Evolutionary conservation across 2,888 invertebrate species (phyloP), one percentile per base, ranked within the genome.

Genomic region (Ormia ochracea): DNA sequence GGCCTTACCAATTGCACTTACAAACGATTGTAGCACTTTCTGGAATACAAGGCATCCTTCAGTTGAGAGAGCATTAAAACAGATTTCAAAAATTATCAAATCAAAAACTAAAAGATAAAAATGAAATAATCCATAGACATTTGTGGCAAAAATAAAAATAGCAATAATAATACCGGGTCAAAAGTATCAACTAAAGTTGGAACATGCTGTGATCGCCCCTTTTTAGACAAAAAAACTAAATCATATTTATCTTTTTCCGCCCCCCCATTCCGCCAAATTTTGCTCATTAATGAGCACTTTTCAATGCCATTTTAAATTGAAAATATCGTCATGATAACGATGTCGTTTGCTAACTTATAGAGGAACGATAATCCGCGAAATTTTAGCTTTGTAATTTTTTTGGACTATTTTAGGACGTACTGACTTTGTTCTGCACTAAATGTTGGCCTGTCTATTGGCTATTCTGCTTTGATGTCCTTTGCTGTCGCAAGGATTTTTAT

Each of bases 121-220:
- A 73, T 74, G 56, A 74, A 78, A 80, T 72, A 76, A 76, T 68
- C 80, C 80, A 80, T 80, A 80, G 80, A 80, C 72, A 80, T 76
- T 80, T 76, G 80, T 76, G 80, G 80, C 80, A 68, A 66, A 78
- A 80, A 80, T 26, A 65, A 74, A 73, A 80, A 80, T 72, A 80
- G 76, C 80, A 80, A 80, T 76, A 80, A 76, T 69, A 80, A 73
- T 68, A 63, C 68, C 72, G 80, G 80, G 72, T 63, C 72, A 80
- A 80, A 80, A 80, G 72, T 76, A 80, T 79, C 69, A 79, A 72
- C 72, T 28, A 66, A 80, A 21, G 63, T 28, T 56, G 76, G 80
- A 80, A 80, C 80, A 80, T 72, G 4, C 3, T 28, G 80, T 58
- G 80, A 80, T 73, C 80, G 76, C 76, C 76, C 10, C 23, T 76